Percentiles rank a stretch among this genome's conserved stretches.
phyloP scores from a whole-genome alignment of 2,113 vertebrate genomes.

The Galbula dea region DNA sequence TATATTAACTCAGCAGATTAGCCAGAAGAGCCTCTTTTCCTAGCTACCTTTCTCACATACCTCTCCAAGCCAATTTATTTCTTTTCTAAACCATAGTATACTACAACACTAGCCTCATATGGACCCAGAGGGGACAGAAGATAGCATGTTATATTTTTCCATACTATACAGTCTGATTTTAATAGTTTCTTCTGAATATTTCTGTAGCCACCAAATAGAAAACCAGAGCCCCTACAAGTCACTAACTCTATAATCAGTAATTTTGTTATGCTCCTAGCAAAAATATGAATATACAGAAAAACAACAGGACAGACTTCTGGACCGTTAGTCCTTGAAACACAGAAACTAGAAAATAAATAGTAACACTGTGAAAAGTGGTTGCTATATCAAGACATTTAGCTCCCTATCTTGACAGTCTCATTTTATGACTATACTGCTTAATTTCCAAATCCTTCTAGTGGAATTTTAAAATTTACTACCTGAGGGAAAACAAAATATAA shows the following conservation, averaged over 20 bases:
- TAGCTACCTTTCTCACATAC: not conserved
- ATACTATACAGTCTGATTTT: not conserved
- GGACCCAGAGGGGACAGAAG: not conserved
- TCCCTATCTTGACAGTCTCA: not conserved
- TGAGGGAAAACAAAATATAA: not conserved
- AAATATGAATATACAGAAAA: not conserved
- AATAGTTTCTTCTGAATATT: not conserved
- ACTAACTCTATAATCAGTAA: not conserved
- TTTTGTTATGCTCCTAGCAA: not conserved
- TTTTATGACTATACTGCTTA: accelerated
- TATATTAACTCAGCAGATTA: not conserved
- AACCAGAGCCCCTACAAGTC: not conserved
- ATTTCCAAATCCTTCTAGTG: not conserved
- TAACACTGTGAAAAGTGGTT: not conserved
- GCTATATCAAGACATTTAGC: not conserved
- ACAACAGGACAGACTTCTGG: not conserved
- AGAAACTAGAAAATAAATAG: not conserved
- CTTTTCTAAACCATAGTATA: not conserved
- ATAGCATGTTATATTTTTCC: accelerated
- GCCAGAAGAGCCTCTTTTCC: not conserved
- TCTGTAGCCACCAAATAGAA: not conserved
- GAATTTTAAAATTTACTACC: not conserved
- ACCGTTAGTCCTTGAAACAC: not conserved
- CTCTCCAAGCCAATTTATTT: not conserved
- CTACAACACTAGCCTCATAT: not conserved